Base-by-base conservation (phyloP, 2,888 invertebrate species). In the Callyntrura sp. region DNA sequence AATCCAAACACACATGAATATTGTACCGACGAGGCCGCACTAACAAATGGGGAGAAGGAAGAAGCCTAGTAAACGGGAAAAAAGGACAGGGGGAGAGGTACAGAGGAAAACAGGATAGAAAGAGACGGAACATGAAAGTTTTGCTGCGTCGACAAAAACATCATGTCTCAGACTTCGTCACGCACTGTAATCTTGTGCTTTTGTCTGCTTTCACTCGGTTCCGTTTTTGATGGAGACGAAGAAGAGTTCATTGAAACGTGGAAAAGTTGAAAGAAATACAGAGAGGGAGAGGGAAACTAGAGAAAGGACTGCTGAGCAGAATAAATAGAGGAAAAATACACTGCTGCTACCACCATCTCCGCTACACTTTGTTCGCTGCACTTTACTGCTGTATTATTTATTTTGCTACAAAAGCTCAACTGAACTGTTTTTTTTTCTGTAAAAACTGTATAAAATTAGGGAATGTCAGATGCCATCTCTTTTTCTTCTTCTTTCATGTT, bases 101-200 rank as follows among this genome's bases (percentile, higher is more conserved):
- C 4, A 55, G 35, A 43, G n/a, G 60, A 35, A 25, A 43, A 45
- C 35, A 65, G 28, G 57, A 85, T 17, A 43, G 28, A 73, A 28
- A 48, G 17, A 48, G 55, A 65, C 62, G 78, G 65, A 73, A 82
- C 84, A 86, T 82, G 70, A 82, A 85, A 76, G 82, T 90, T 90
- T 85, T 86, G 90, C 90, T 85, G 86, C 73, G 82, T 90, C 86
- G 90, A 90, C 90, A 90, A 90, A 90, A 86, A 85, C 86, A 90
- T 86, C 85, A 83, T 86, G 86, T 83, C 90, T 90, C 73, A 85
- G 90, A 86, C 90, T 90, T 86, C 90, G 90, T 90, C 90, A 90
- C 90, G 90, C 90, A 90, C 85, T 68, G 76, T 86, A 90, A 90
- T 90, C 90, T 85, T 89, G 81, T 88, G 82, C 88, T 85, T 85